These are phyloP conservation scores for Fistularia tabacaria DNA, from an alignment of 2,797 vertebrate species.

Conservation along the genomic window DNA sequence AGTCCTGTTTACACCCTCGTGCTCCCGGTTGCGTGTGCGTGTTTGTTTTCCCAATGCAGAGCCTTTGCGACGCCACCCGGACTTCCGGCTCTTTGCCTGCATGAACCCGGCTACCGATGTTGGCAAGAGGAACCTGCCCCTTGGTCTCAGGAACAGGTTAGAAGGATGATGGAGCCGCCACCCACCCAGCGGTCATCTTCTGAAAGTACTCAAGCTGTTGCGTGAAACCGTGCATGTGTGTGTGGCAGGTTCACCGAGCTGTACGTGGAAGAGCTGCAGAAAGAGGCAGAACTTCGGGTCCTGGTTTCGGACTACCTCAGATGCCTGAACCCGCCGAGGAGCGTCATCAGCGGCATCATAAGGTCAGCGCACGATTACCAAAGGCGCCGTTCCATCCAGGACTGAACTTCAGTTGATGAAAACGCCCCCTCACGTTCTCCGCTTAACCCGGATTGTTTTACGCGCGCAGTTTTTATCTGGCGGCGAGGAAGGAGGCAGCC, in stretches of 20 bases:
- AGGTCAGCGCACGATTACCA: slow-evolving; percentile 80
- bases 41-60: slow-evolving; percentile 69
- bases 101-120: slow-evolving; percentile 99
- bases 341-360: slow-evolving; percentile 85
- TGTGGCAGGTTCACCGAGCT: slow-evolving; percentile 89
- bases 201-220: neutral
- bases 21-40: neutral
- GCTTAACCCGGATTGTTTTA: neutral
- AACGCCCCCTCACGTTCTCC: too few species aligned
- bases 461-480: slow-evolving; percentile 85
- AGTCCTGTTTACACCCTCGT: neutral
- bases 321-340: slow-evolving; percentile 81
- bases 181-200: too few species aligned
- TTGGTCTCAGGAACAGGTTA: slow-evolving; percentile 95
- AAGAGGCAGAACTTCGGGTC: slow-evolving; percentile 85
- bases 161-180: neutral
- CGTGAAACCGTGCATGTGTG: neutral
- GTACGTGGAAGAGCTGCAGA: slow-evolving; percentile 91
- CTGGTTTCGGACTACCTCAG: slow-evolving; percentile 90
- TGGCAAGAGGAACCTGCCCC: slow-evolving; percentile 94
- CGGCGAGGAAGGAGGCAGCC: slow-evolving; percentile 81
- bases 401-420: too few species aligned
- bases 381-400: too few species aligned
- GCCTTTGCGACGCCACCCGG: slow-evolving; percentile 86
- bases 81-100: slow-evolving; percentile 94